These are phyloP conservation scores for Nymphalis c-album DNA, from an alignment of 2,888 invertebrate genomes.

Conservation along the genomic window DNA sequence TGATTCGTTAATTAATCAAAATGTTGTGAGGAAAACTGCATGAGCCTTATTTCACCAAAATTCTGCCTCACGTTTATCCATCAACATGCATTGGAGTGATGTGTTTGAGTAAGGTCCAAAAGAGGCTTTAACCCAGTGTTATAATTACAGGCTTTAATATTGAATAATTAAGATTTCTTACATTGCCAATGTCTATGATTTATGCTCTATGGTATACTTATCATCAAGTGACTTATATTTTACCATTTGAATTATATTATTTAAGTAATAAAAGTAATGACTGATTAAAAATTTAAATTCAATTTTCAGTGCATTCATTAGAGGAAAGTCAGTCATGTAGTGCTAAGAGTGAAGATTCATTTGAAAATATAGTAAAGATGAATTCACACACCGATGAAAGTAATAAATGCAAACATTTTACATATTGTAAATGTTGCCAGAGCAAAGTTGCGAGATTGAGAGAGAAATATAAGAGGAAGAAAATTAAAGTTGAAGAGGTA, in stretches of 20 bases:
- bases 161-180: no score
- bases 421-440: constrained; percentile 57
- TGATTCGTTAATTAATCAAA: no score
- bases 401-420: constrained; percentile 56
- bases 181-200: no score
- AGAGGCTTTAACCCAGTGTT: no score
- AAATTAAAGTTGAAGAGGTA: constrained; percentile 54
- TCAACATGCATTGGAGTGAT: no score
- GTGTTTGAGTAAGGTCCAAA: no score
- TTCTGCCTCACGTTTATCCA: no score
- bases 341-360: constrained; percentile 43
- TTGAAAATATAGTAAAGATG: constrained; percentile 28
- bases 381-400: constrained; percentile 27
- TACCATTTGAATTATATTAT: background rate
- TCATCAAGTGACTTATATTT: no score
- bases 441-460: constrained; percentile 46
- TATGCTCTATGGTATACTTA: no score
- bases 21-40: no score
- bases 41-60: no score
- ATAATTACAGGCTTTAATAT: no score
- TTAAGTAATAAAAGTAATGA: background rate
- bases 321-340: constrained; percentile 45
- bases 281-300: background rate
- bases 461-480: constrained; percentile 56
- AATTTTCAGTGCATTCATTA: constrained; percentile 43